Base-by-base conservation (phyloP, 2,113 vertebrate species). In the Brachyhypopomus occidentalis region DNA sequence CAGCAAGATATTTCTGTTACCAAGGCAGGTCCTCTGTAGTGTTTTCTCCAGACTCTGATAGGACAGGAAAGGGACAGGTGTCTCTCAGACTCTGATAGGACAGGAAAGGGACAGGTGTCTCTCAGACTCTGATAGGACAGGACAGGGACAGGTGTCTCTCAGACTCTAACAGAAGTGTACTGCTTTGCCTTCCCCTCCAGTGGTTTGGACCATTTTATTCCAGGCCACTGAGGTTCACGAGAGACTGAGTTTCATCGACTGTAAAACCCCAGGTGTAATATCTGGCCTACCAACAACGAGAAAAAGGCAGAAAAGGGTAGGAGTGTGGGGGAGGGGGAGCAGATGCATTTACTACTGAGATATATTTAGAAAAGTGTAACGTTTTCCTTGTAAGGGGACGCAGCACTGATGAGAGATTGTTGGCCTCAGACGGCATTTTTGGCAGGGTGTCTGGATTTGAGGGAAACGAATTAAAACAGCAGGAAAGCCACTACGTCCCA, bases 351-450 rank as follows among this genome's bases (percentile, higher is more conserved):
- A 48, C 30, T 72, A 75, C 69, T 75, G 88, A n/a, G 87, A 91
- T 90, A 90, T 90, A 88, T 91, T 90, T 91, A 90, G 85, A 76
- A 8, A 84, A 87, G 80, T 86, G 82, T 82, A 88, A 79, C 5
- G 84, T 69, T 88, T 84, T 88, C 86, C 87, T 89, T 88, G 87
- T 90, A 89, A 89, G 88, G 87, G 87, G 86, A 85, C 85, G 52
- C 64, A 77, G 78, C 69, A 77, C 77, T 86, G 75, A 59, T 71
- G 73, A 72, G 83, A 73, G 62, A 64, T 69, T 20, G 52, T 8
- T 78, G 62, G 48, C 71, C 67, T 60, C 80, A 84, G 75, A 71
- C 69, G 79, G 85, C 87, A 73, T 84, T 86, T 89, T 90, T 91
- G 87, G 89, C 85, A 85, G 66, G 7, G 41, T 20, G 11, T 63